Base-by-base conservation (phyloP, 1,140 invertebrate species). In the Campodea augens region DNA sequence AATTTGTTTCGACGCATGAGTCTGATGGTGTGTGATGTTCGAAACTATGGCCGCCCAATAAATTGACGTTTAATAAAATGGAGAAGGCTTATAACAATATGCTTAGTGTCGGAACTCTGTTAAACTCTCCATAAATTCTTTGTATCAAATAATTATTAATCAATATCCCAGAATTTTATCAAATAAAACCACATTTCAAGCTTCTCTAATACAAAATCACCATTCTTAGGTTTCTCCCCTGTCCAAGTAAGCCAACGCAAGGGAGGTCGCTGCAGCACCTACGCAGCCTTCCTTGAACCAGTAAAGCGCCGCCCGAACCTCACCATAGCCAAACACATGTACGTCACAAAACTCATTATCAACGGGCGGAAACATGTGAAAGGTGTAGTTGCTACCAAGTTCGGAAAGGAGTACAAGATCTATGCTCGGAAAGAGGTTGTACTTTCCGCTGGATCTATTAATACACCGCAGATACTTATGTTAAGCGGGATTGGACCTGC, bases 241-340 rank as follows among this genome's bases (percentile, higher is more conserved):
- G 83, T 74, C 44, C 84, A 89, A 59, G 84, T 72, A 54, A 88
- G 81, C 3, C 86, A 85, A 73, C 62, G 82, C 41, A 63, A 81
- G 27, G 84, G 77, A 0, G 69, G 77, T 0, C 65, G 85, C 27
- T 83, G 79, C 54, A 84, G 80, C 37, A 64, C 81, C 0, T 73
- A 81, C 0, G 86, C 86, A 60, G 81, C 81, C 0, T 87, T 87
- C 54, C 51, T 88, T 4, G 67, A 81, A 36, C 85, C 82, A 0
- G 72, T 83, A 1, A 63, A 79, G 15, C 55, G 79, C 4, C 64
- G 82, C 5, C 62, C 68, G 29, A 85, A 86, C 54, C 68, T 87
- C 7, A 77, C 85, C 51, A 61, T 84, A 7, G 73, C 81, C 0
- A 54, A 85, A 1, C 81, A 75, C 62, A 71, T 73, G 1, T 79